These are phyloP conservation scores for Chelonoidis abingdonii DNA, from an alignment of 2,113 vertebrate genomes.

Conservation along the genomic window DNA sequence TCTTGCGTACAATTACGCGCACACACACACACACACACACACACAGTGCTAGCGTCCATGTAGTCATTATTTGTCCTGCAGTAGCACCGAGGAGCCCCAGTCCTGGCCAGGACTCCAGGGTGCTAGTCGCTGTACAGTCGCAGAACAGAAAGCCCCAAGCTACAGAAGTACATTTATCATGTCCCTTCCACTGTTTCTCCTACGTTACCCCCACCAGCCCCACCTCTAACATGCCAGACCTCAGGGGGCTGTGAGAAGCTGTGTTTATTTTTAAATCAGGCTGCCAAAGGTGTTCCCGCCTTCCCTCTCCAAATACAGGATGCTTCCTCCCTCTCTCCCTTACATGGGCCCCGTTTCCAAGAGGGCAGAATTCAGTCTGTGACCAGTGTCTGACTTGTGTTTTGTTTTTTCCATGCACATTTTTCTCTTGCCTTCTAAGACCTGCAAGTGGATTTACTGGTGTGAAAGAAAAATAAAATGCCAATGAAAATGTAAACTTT, in stretches of 20 bases:
- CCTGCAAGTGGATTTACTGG: neutral
- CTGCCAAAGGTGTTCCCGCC: neutral
- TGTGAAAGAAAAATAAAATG: neutral
- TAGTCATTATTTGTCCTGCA: neutral
- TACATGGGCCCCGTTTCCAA: neutral
- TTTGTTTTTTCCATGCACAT: neutral
- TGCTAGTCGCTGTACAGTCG: accelerated
- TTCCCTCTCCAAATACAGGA: neutral
- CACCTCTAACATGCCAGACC: neutral
- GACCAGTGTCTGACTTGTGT: neutral
- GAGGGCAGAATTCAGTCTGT: neutral
- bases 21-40: accelerated
- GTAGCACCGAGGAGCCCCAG: neutral
- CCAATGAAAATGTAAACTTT: accelerated
- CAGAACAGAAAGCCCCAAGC: neutral
- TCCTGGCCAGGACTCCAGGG: accelerated
- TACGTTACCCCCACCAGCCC: accelerated
- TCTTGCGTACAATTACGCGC: accelerated
- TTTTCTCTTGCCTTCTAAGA: neutral
- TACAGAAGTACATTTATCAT: accelerated
- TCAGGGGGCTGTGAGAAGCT: accelerated
- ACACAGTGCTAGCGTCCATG: neutral
- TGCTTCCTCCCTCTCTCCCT: accelerated
- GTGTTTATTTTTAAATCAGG: neutral
- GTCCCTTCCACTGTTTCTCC: accelerated